These are phyloP conservation scores for Shinisaurus crocodilurus DNA, from an alignment of 2,113 vertebrate genomes.

Conservation along the genomic window DNA sequence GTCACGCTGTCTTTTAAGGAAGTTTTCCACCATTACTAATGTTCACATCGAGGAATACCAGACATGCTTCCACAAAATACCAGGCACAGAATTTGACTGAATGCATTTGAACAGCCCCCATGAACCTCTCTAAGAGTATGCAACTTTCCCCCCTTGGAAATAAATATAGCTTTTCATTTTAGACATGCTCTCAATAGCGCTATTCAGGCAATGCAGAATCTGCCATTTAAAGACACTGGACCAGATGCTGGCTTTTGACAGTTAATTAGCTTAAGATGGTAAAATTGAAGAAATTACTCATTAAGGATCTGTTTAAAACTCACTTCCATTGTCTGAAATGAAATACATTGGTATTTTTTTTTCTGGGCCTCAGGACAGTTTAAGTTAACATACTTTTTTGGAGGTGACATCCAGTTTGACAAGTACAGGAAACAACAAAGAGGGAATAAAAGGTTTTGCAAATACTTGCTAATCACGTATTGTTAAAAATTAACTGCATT, in stretches of 20 bases:
- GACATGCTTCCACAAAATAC: too few relatives aligned
- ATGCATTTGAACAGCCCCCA: background rate
- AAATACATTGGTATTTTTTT: background rate
- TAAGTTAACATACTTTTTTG: background rate
- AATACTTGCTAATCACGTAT: background rate
- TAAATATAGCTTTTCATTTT: conserved; percentile 13
- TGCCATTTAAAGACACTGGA: background rate
- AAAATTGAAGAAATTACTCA: background rate
- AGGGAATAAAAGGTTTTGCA: background rate
- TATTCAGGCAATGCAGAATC: background rate
- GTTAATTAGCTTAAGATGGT: conserved; percentile 3
- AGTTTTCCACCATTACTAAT: background rate
- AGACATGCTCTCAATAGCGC: background rate
- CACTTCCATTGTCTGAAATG: background rate
- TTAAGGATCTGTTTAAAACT: background rate
- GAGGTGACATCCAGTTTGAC: background rate
- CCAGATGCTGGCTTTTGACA: background rate
- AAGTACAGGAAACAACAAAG: background rate
- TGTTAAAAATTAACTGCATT: background rate
- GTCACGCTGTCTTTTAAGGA: background rate
- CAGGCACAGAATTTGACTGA: too few relatives aligned
- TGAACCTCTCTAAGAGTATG: background rate
- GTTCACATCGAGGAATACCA: background rate
- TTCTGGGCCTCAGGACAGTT: background rate
- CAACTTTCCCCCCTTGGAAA: background rate